phyloP scores from a whole-genome alignment of 2,888 invertebrate genomes.

The Caenorhabditis becei region DNA sequence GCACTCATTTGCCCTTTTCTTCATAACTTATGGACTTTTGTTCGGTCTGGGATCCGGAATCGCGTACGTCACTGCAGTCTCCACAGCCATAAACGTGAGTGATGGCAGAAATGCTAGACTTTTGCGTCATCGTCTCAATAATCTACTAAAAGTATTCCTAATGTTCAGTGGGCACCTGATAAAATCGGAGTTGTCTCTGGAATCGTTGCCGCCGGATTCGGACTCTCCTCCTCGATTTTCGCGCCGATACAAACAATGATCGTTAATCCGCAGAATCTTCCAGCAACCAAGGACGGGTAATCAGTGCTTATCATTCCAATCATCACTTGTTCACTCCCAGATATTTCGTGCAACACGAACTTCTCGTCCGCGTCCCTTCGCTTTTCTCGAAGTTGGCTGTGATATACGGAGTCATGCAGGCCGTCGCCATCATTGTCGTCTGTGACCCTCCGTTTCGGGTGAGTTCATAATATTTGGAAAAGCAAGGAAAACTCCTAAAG shows the following conservation, averaged over 20 bases:
- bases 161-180: constrained; percentile 79
- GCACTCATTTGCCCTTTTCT: constrained; percentile 74
- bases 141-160: not conserved
- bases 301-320: not conserved
- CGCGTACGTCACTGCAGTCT: constrained; percentile 80
- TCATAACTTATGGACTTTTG: constrained; percentile 79
- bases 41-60: constrained; percentile 81
- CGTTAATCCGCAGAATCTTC: constrained; percentile 77
- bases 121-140: not conserved
- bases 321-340: constrained; percentile 42
- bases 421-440: constrained; percentile 78
- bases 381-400: constrained; percentile 74
- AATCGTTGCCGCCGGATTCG: constrained; percentile 81
- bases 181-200: constrained; percentile 79
- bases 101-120: too few species aligned
- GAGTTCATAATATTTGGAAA: constrained; percentile 25
- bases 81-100: constrained; percentile 78
- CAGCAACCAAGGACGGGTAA: constrained; percentile 77
- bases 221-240: constrained; percentile 79
- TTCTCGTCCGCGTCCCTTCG: constrained; percentile 74
- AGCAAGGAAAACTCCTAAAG: not conserved
- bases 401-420: constrained; percentile 79
- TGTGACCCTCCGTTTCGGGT: constrained; percentile 80
- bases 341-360: constrained; percentile 73
- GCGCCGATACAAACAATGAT: constrained; percentile 80